Evolutionary conservation across 2,888 invertebrate species (phyloP).

Genomic region (Drosophila sordidula): DNA sequence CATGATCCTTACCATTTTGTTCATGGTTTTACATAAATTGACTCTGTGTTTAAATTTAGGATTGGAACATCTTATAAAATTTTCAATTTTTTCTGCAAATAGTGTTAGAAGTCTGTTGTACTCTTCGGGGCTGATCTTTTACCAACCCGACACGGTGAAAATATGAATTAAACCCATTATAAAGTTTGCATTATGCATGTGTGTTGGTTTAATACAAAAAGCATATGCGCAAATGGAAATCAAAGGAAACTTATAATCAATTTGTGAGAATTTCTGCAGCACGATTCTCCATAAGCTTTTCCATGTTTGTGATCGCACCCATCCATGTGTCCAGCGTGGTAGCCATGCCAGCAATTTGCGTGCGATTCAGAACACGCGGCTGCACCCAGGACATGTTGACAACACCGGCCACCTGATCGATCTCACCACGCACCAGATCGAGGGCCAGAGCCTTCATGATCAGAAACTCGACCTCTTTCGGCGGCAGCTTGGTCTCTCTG

Average conservation of each 20-base stretch:
- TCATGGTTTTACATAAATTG: no score
- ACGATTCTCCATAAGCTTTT: slow-evolving; percentile 85
- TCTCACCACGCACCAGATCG: slow-evolving; percentile 96
- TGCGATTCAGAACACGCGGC: slow-evolving; percentile 89
- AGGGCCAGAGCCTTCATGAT: slow-evolving; percentile 99
- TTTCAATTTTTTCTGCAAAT: no score
- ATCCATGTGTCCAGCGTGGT: slow-evolving; percentile 85
- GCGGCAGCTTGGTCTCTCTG: slow-evolving; percentile 92
- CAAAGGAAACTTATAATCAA: slow-evolving; percentile 63
- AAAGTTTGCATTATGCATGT: slow-evolving; percentile 22
- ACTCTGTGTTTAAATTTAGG: no score
- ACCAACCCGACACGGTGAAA: neutral
- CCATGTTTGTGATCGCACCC: slow-evolving; percentile 85
- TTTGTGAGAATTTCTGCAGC: slow-evolving; percentile 85
- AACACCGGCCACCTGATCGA: slow-evolving; percentile 93
- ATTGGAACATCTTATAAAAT: no score
- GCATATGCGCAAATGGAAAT: slow-evolving; percentile 54
- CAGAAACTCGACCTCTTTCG: slow-evolving; percentile 95
- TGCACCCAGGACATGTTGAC: slow-evolving; percentile 92
- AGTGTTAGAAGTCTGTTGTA: no score
- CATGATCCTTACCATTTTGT: no score
- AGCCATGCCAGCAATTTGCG: slow-evolving; percentile 84
- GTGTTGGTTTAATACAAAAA: slow-evolving; percentile 67
- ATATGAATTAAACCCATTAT: slow-evolving; percentile 1
- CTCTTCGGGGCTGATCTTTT: no score